A percentile compares a stretch with the other conserved stretches of the same genome.
Evolutionary conservation across 1,140 invertebrate genomes (phyloP).

Genomic region (Dermatophagoides farinae): DNA sequence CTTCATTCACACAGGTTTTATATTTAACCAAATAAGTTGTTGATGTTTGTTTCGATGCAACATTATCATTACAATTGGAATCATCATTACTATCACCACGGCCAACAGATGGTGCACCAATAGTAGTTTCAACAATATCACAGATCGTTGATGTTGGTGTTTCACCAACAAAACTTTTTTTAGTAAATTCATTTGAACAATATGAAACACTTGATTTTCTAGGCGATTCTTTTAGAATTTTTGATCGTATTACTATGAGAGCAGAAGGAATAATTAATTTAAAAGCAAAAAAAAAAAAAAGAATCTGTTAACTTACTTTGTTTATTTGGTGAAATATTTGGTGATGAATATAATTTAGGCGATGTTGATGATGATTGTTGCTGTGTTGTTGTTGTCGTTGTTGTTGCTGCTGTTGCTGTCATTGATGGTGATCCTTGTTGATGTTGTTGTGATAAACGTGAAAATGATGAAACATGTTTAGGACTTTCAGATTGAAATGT

Average conservation of each 20-base stretch:
- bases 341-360: neutral
- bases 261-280: too few species aligned
- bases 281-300: neutral
- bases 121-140: neutral
- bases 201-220: slow-evolving; percentile 10
- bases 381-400: neutral
- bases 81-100: too few species aligned
- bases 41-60: too few species aligned
- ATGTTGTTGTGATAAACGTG: neutral
- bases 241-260: neutral
- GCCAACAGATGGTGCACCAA: too few species aligned
- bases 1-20: too few species aligned
- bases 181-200: neutral
- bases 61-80: too few species aligned
- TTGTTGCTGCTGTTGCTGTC: neutral
- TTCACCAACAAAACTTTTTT: neutral
- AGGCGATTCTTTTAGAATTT: neutral
- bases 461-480: neutral
- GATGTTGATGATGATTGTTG: neutral
- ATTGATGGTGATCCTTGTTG: too few species aligned
- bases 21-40: too few species aligned
- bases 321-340: slow-evolving; percentile 4
- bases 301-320: neutral
- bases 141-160: neutral
- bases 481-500: slow-evolving; percentile 5